A percentile compares a stretch with the other conserved stretches of the same genome.
phyloP scores from a whole-genome alignment of 2,797 vertebrate genomes.

The Lithobates sylvaticus region DNA sequence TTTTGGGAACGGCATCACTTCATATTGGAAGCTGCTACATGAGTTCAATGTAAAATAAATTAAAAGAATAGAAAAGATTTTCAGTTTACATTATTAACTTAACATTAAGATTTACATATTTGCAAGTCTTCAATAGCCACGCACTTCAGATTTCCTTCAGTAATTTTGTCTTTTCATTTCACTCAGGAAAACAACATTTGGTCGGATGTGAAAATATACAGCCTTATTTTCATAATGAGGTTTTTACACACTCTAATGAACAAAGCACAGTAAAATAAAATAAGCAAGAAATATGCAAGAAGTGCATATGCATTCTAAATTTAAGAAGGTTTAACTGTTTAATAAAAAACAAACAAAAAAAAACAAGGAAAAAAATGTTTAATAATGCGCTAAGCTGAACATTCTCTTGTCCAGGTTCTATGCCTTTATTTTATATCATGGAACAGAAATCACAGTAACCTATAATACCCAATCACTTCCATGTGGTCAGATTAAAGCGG shows the following conservation, averaged over 20 bases:
- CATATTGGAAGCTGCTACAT: neutral
- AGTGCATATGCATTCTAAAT: neutral
- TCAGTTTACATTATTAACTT: neutral
- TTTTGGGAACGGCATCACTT: neutral
- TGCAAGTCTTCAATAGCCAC: neutral
- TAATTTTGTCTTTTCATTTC: conserved; percentile 15
- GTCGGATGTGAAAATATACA: neutral
- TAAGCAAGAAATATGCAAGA: conserved; percentile 1
- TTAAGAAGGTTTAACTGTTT: neutral
- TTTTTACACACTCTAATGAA: neutral
- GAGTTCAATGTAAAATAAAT: neutral
- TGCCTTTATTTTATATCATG: too few species aligned
- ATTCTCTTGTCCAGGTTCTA: neutral
- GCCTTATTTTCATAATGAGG: neutral
- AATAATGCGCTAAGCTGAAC: neutral
- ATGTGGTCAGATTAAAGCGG: too few species aligned
- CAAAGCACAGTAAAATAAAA: conserved; percentile 9
- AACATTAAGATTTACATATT: neutral
- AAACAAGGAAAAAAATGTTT: neutral
- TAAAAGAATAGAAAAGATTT: neutral
- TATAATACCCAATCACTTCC: too few species aligned
- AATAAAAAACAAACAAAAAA: neutral
- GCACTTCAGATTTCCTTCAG: neutral
- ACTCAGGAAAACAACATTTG: conserved; percentile 13
- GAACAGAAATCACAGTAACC: too few species aligned